Conservation (phyloP, 1,140 invertebrate genomes). For the Dinothrombium tinctorium region DNA sequence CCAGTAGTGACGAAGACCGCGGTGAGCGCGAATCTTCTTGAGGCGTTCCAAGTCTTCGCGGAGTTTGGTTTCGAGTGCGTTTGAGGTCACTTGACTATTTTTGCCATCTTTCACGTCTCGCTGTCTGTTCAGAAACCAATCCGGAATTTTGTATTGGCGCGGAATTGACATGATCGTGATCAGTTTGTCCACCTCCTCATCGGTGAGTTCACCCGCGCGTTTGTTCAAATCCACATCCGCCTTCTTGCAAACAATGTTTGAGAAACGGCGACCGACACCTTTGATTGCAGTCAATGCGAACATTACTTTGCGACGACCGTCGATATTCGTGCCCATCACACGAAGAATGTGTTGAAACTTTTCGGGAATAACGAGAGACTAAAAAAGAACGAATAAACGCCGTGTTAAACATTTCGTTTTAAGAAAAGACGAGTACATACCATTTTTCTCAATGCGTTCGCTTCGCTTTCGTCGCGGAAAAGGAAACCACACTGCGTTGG, state of each 20-base stretch:
- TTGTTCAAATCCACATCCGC: constrained; percentile 92
- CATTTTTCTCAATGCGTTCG: too few relatives aligned
- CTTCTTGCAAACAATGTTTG: constrained; percentile 90
- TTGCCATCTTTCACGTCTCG: constrained; percentile 98
- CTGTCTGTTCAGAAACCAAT: constrained; percentile 98
- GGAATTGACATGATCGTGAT: constrained; percentile 94
- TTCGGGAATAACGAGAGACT: constrained; percentile 67
- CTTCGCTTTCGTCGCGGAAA: too few relatives aligned
- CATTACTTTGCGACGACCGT: constrained; percentile 91
- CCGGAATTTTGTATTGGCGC: constrained; percentile 94
- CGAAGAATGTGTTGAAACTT: constrained; percentile 99
- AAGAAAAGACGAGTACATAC: too few relatives aligned
- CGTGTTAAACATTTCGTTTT: background rate
- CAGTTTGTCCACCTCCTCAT: constrained; percentile 97
- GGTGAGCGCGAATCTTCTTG: constrained; percentile 68
- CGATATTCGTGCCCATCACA: constrained; percentile 98
- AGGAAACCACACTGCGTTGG: too few relatives aligned
- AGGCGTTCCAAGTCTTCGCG: constrained; percentile 92
- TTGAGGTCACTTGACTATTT: constrained; percentile 78
- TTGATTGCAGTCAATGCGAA: constrained; percentile 97
- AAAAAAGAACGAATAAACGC: background rate
- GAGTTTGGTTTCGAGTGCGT: constrained; percentile 80
- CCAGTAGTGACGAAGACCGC: constrained; percentile 94
- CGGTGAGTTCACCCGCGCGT: constrained; percentile 87
- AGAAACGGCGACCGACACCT: constrained; percentile 85